Percentiles rank a stretch among this genome's conserved stretches.
phyloP scores from a whole-genome alignment of 2,113 vertebrate genomes.

The Lepus europaeus region DNA sequence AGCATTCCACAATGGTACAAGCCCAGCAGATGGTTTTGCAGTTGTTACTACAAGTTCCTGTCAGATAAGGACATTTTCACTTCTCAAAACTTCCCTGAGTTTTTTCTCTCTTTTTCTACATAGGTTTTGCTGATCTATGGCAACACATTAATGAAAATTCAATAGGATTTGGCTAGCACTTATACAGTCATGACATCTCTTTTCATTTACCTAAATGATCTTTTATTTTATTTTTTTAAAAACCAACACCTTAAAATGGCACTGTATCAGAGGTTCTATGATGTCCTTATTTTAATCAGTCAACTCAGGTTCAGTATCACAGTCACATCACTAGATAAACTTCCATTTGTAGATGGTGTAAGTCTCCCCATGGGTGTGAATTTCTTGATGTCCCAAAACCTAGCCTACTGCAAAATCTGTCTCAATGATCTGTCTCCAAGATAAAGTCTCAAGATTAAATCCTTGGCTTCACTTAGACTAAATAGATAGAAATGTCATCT shows the following conservation, averaged over 20 bases:
- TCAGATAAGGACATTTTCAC: constrained; percentile 59
- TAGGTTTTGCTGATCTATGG: constrained; percentile 42
- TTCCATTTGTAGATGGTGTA: background rate
- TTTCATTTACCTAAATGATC: background rate
- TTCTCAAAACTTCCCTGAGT: constrained; percentile 30
- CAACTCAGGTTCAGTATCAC: background rate
- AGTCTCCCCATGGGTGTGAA: background rate
- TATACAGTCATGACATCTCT: constrained; percentile 32
- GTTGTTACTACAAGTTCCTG: constrained; percentile 68
- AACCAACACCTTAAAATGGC: background rate
- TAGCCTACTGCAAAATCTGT: background rate
- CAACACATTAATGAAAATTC: constrained; percentile 16
- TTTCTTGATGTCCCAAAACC: background rate
- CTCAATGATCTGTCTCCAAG: background rate
- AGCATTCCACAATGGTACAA: constrained; percentile 44
- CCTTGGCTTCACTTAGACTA: background rate
- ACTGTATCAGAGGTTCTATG: background rate
- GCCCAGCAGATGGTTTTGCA: constrained; percentile 32
- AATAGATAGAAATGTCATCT: background rate
- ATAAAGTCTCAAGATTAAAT: constrained; percentile 35
- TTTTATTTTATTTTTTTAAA: background rate
- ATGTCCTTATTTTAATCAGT: background rate
- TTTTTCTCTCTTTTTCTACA: constrained; percentile 45
- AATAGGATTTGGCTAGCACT: background rate
- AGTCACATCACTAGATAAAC: background rate